phyloP scores from a whole-genome alignment of 2,888 invertebrate species.

The Hermodice carunculata region DNA sequence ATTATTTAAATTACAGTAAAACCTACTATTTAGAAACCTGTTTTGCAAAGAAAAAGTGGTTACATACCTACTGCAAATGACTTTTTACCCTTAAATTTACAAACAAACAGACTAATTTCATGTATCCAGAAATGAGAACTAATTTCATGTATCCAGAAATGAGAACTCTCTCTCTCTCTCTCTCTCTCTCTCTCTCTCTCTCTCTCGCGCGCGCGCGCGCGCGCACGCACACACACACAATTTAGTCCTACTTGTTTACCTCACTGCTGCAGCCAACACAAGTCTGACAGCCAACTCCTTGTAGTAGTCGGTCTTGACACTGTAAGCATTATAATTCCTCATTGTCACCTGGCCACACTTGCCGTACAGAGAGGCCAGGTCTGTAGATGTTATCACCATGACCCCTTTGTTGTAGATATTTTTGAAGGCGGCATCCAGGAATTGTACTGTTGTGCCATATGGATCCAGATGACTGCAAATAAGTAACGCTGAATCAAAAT shows the following conservation, averaged over 20 bases:
- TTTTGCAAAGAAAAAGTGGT: too few species aligned
- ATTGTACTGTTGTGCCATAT: constrained; percentile 48
- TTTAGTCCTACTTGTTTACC: constrained; percentile 45
- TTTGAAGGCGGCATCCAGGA: constrained; percentile 55
- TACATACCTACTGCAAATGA: too few species aligned
- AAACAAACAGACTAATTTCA: too few species aligned
- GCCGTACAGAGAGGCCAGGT: constrained; percentile 59
- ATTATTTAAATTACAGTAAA: too few species aligned
- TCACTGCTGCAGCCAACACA: constrained; percentile 52
- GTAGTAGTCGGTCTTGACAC: constrained; percentile 59
- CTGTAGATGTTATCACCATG: constrained; percentile 56
- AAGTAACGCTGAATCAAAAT: not conserved
- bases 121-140: too few species aligned
- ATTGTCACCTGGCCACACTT: constrained; percentile 53
- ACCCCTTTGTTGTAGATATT: constrained; percentile 57
- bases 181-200: too few species aligned
- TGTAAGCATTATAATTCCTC: constrained; percentile 54
- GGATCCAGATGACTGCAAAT: constrained; percentile 49
- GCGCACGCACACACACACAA: too few species aligned
- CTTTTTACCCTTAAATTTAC: too few species aligned
- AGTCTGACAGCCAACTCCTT: constrained; percentile 62
- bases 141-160: too few species aligned
- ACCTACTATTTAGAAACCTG: too few species aligned
- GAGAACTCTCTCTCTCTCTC: too few species aligned
- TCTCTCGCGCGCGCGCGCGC: too few species aligned